A percentile compares a stretch with the other conserved stretches of the same genome.
phyloP scores from a whole-genome alignment of 2,113 vertebrate species.

The Sinocyclocheilus maitianheensis region DNA sequence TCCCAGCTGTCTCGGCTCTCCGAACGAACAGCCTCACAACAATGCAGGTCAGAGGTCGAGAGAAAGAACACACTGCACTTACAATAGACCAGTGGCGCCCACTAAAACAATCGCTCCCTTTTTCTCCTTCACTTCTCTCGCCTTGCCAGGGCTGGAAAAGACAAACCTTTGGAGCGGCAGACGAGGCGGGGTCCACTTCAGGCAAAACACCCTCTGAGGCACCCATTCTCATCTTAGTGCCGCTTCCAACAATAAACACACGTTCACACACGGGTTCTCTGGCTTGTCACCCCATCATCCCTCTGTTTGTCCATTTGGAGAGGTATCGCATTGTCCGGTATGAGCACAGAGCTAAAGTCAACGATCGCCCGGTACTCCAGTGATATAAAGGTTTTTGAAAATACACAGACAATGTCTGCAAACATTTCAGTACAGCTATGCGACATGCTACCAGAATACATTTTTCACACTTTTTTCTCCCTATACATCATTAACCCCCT shows the following conservation, averaged over 20 bases:
- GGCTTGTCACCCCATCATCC: conserved; percentile 47
- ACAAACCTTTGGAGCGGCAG: conserved; percentile 73
- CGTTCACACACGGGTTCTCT: conserved; percentile 50
- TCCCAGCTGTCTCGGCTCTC: conserved; percentile 65
- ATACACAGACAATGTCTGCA: neutral
- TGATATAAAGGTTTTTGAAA: conserved; percentile 60
- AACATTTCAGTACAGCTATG: conserved; percentile 29
- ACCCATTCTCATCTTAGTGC: conserved; percentile 61
- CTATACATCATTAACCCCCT: neutral
- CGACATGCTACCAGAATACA: neutral
- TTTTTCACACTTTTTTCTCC: neutral
- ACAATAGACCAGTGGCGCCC: conserved; percentile 81
- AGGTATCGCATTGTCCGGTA: conserved; percentile 62
- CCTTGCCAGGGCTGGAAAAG: conserved; percentile 76
- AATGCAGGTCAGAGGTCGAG: conserved; percentile 82
- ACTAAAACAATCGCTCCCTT: conserved; percentile 76
- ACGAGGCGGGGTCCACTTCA: conserved; percentile 64
- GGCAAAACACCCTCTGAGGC: conserved; percentile 63
- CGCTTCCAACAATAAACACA: conserved; percentile 66
- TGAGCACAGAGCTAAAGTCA: conserved; percentile 62
- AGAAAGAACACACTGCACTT: conserved; percentile 83
- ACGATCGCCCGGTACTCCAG: conserved; percentile 57
- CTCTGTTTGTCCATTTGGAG: conserved; percentile 66
- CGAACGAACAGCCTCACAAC: conserved; percentile 73
- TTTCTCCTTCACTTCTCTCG: conserved; percentile 66